Base-by-base conservation (phyloP, 2,888 invertebrate species). In the Caenorhabditis angaria region DNA sequence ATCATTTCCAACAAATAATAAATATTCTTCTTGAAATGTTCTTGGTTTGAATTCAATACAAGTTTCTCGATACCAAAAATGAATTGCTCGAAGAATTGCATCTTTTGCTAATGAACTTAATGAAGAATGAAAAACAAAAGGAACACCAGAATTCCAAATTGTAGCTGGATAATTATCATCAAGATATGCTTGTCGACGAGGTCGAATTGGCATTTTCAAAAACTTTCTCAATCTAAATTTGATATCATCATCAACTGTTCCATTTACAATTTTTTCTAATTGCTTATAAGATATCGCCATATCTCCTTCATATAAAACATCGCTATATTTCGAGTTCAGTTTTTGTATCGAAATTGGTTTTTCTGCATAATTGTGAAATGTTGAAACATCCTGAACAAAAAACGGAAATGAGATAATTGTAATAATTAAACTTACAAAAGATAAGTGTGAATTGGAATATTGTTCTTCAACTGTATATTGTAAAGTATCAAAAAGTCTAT, bases 11-110 rank as follows among this genome's bases (percentile, higher is more conserved):
- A 78, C 55, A 61, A 76, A 78, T 12, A 66, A 55, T 12, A 78
- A 64, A 57, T 70, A 78, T 63, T 75, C 70, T 41, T 65, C 64
- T 22, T 75, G 67, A 32, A 56, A 65, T 6, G 69, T 70, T 24
- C 80, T 41, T 22, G 77, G 77, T 18, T 57, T 47, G 51, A 82
- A 82, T 50, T 75, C 61, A 32, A 82, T 78, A 29, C 81, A 82
- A 4, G 81, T 80, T 53, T 82, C 77, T 24, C 63, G 60, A 53
- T 80, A 77, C 79, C 79, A 82, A 59, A 78, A 82, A 35, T 73
- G 67, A 20, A 82, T 78, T 3, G 81, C 80, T 32, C 63, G 58
- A 0, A 74, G 48, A n/a, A 80, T 73, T 0, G 76, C 64, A 32
- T 35, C 55, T 6, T 64, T 63, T 0, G 77, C 75, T 1, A 18